Conservation (phyloP, 2,113 vertebrate genomes). For the Phasianus colchicus region DNA sequence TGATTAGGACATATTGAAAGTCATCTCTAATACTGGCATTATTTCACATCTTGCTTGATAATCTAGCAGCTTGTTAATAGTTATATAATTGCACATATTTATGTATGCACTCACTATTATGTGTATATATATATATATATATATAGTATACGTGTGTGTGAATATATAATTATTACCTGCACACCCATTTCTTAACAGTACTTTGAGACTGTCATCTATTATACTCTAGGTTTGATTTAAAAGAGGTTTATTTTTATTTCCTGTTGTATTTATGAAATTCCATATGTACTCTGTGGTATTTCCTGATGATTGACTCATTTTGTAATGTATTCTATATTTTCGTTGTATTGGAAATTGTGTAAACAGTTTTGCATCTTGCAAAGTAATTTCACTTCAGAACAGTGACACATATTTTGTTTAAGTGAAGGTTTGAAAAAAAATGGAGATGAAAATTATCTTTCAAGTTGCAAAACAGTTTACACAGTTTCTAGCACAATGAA, state of each 20-base stretch:
- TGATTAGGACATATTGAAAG: neutral
- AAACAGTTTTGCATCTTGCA: neutral
- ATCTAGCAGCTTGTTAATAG: neutral
- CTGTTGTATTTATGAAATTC: neutral
- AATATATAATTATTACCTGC: neutral
- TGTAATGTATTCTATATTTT: neutral
- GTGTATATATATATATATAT: neutral
- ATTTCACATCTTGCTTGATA: neutral
- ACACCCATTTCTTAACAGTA: neutral
- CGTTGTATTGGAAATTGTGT: neutral
- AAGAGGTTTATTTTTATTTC: neutral
- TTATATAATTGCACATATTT: neutral
- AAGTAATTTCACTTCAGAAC: neutral
- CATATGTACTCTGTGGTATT: neutral
- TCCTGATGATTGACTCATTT: neutral
- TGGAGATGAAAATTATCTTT: neutral
- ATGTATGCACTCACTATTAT: neutral
- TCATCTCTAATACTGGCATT: neutral
- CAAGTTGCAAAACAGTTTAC: neutral
- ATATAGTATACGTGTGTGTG: accelerated
- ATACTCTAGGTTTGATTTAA: neutral
- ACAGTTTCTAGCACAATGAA: neutral
- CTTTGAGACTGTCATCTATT: neutral
- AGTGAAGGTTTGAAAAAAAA: no score
- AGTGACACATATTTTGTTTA: no score